Evolutionary conservation across 1,140 invertebrate genomes (phyloP).

Genomic region (Drosophila lacertosa): DNA sequence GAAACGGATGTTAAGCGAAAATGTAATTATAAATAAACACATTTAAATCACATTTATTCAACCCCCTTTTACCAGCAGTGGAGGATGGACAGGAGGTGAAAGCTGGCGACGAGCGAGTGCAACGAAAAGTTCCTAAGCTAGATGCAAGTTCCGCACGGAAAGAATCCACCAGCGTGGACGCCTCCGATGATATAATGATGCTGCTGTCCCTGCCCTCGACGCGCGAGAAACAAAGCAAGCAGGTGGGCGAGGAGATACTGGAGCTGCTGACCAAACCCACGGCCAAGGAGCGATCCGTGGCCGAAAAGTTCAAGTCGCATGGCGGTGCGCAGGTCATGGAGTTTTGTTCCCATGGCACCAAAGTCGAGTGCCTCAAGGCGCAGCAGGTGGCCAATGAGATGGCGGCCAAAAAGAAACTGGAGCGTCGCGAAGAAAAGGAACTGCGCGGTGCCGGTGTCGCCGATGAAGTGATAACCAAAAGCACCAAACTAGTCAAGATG

Average conservation of each 20-base stretch:
- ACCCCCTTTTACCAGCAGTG: slow-evolving; percentile 17
- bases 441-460: slow-evolving; percentile 19
- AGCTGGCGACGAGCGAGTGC: slow-evolving; percentile 28
- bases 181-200: slow-evolving; percentile 88
- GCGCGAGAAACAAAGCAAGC: slow-evolving; percentile 97
- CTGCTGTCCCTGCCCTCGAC: slow-evolving; percentile 96
- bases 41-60: too few relatives aligned
- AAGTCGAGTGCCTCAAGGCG: slow-evolving; percentile 93
- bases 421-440: slow-evolving; percentile 81
- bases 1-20: slow-evolving; percentile 84
- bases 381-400: slow-evolving; percentile 84
- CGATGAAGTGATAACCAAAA: slow-evolving; percentile 1
- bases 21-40: slow-evolving; percentile 44
- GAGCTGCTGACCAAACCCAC: slow-evolving; percentile 97
- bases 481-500: slow-evolving; percentile 40
- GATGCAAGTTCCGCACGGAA: slow-evolving; percentile 63
- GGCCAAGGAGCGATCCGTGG: slow-evolving; percentile 96
- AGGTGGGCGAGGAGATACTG: slow-evolving; percentile 97
- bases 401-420: slow-evolving; percentile 77
- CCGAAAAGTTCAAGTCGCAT: slow-evolving; percentile 97
- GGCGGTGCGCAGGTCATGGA: slow-evolving; percentile 97
- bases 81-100: slow-evolving; percentile 32
- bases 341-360: slow-evolving; percentile 97
- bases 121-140: slow-evolving; percentile 49
- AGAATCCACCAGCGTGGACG: slow-evolving; percentile 85